Base-by-base conservation (phyloP, 1,140 invertebrate genomes). In the Cydia splendana region DNA sequence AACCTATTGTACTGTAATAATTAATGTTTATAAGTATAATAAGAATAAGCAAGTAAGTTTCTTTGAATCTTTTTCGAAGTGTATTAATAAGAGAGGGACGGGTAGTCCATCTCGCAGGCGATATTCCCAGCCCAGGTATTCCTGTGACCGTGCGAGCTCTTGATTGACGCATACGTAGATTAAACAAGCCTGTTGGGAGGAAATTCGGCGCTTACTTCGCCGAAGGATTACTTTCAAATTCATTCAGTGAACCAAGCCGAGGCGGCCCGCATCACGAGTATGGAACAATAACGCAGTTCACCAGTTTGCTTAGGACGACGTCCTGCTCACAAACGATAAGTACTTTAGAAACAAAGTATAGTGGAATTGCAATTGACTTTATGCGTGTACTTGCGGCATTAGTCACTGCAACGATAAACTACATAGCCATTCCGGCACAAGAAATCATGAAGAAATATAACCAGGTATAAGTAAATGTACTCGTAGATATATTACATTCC, bases 391-490 rank as follows among this genome's bases (percentile, higher is more conserved):
- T 57, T 18, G 15, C n/a, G 6, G 53, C 18, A 57, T 57, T 18
- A 57, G 53, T 57, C 53, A 62, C 57, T n/a, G 57, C 57, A 62
- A 12, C 20, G 9, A 24, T 62, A 62, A 62, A 62, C 18, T 62
- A 24, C 18, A 62, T 24, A 6, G 1, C 53, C 53, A 57, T 57
- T 18, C 53, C 15, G 6, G 5, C 15, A 18, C n/a, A 57, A 57
- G 18, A 57, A 18, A 18, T 57, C n/a, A 6, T 62, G 9, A 24
- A n/a, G 0, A 18, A 20, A 9, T 24, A 24, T 62, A 62, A 15
- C 7, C 4, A 2, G 4, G 6, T 57, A 20, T 57, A 20, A 18
- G 18, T 20, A 18, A n/a, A 53, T 24, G 2, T 24, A 24, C 24
- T 24, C 24, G 12, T 30, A 13, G n/a, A 53, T 0, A n/a, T 18